Evolutionary conservation across 1,140 invertebrate genomes (phyloP).

Genomic region (Sycophila sp.): DNA sequence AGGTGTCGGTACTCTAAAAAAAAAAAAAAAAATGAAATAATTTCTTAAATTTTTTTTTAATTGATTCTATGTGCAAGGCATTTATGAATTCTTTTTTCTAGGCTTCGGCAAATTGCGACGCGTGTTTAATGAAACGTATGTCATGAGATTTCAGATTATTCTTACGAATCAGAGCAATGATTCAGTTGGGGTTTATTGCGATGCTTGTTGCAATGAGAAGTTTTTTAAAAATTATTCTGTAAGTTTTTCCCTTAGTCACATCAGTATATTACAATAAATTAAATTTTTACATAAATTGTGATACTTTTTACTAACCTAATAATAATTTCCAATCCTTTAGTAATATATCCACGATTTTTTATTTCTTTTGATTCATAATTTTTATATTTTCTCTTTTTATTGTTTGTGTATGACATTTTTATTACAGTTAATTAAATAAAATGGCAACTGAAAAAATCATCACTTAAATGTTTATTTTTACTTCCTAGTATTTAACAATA

Average conservation of each 20-base stretch:
- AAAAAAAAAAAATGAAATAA: background rate
- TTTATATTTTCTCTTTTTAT: too few relatives aligned
- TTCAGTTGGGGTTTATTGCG: background rate
- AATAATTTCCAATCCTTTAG: background rate
- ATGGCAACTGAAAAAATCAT: too few relatives aligned
- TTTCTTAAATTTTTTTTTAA: background rate
- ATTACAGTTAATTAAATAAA: too few relatives aligned
- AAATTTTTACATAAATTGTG: background rate
- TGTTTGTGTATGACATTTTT: too few relatives aligned
- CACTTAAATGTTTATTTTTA: too few relatives aligned
- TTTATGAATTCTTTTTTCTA: background rate
- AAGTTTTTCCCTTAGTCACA: too few relatives aligned
- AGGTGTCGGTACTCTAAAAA: slow-evolving; percentile 17
- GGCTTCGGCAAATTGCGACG: background rate
- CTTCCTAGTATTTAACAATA: too few relatives aligned
- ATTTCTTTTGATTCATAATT: too few relatives aligned
- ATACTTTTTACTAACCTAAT: background rate
- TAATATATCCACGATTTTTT: too few relatives aligned
- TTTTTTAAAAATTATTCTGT: background rate
- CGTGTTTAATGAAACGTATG: slow-evolving; percentile 16
- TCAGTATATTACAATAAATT: too few relatives aligned
- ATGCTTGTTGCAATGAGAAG: background rate
- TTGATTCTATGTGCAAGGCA: too few relatives aligned
- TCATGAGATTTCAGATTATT: slow-evolving; percentile 31
- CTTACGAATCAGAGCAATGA: background rate